A percentile compares a stretch with the other conserved stretches of the same genome.
Evolutionary conservation across 2,797 vertebrate species (phyloP).

Genomic region (Clarias platycephalus): DNA sequence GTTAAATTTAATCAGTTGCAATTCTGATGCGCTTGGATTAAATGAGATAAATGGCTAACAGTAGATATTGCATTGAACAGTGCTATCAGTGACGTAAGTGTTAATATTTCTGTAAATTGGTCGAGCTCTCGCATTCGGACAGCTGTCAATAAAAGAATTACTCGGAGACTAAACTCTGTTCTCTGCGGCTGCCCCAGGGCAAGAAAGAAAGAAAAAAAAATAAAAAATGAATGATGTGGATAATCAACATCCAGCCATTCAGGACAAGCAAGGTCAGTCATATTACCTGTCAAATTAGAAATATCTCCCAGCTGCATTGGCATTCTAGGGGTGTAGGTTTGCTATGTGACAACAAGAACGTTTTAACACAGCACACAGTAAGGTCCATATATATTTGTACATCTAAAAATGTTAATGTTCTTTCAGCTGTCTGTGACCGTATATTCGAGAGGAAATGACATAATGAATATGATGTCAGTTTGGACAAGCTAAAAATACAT

Average conservation of each 20-base stretch:
- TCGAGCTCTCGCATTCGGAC: not conserved
- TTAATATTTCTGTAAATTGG: not conserved
- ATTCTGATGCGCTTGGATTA: not conserved
- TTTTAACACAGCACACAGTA: not conserved
- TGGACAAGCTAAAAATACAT: not conserved
- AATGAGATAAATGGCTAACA: not conserved
- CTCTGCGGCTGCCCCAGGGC: conserved; percentile 13
- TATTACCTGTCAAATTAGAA: not conserved
- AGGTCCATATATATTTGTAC: not conserved
- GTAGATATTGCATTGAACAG: not conserved
- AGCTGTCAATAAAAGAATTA: not conserved
- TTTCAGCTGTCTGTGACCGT: not conserved
- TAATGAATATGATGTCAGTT: not conserved
- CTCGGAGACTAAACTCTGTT: not conserved
- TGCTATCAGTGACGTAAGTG: not conserved
- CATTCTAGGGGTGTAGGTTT: conserved; percentile 22
- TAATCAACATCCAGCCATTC: not conserved
- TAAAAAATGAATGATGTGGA: not conserved
- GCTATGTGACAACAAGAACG: not conserved
- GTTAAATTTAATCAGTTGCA: not conserved
- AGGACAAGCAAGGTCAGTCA: not conserved
- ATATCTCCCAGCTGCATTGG: not conserved
- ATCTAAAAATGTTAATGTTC: not conserved
- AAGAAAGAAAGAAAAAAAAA: not conserved
- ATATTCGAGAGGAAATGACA: not conserved